These are phyloP conservation scores for Coccyzus lansbergi DNA, from an alignment of 2,797 vertebrate species.

Conservation along the genomic window DNA sequence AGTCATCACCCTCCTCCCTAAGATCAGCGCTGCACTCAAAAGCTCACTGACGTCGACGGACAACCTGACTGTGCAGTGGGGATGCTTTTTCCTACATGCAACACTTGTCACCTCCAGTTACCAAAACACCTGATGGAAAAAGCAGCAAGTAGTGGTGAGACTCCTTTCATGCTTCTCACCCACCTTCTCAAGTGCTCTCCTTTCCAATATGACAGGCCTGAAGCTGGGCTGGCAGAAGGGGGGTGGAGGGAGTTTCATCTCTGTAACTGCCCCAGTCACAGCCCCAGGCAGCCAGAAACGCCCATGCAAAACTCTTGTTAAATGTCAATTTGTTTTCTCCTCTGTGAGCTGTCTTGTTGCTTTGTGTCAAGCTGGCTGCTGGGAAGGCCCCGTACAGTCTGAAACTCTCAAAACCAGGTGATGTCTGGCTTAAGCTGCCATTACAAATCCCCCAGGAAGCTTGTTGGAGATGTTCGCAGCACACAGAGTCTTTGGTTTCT, in stretches of 20 bases:
- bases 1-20: fast-evolving
- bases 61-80: fast-evolving
- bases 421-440: not conserved
- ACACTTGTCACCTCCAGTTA: not conserved
- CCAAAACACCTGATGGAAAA: not conserved
- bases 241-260: not conserved
- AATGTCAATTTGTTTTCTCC: slow-evolving; percentile 22
- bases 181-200: not conserved
- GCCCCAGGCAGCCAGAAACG: not conserved
- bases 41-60: fast-evolving
- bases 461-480: not conserved
- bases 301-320: slow-evolving; percentile 19
- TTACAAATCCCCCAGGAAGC: not conserved
- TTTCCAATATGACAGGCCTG: not conserved
- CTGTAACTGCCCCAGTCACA: not conserved
- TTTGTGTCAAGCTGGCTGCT: not conserved
- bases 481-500: not conserved
- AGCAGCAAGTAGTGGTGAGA: not conserved
- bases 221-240: not conserved
- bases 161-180: not conserved
- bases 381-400: not conserved
- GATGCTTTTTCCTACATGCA: fast-evolving
- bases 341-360: slow-evolving; percentile 7
- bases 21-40: not conserved
- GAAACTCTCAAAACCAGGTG: not conserved